Base-by-base conservation (phyloP, 2,113 vertebrate genomes). In the Nothocercus nigrocapillus region DNA sequence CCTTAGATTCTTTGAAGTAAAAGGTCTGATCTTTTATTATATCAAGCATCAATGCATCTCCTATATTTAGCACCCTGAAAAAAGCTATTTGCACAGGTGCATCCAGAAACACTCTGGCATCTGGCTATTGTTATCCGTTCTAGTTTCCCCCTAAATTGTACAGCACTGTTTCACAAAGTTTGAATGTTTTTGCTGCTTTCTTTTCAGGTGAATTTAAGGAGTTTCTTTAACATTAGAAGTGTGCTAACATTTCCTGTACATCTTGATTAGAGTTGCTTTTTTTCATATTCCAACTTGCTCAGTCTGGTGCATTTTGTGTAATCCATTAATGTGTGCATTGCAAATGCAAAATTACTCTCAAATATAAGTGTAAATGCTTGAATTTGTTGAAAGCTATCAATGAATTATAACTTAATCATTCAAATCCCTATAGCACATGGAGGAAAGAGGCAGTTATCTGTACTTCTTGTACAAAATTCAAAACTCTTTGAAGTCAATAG, bases 1-100 rank as follows among this genome's bases (percentile, higher is more conserved):
- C 32, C 49, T 73, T 58, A 34, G 42, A 87, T 81, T 89, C 93
- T 86, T 95, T 95, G 93, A 94, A 94, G 73, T 92, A 95, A 84
- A 94, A 92, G 85, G 73, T 88, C 93, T 93, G 69, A 61, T 92
- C 90, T 94, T 96, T 93, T 94, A 94, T 95, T 96, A 63, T 84
- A 83, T 63, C 82, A 79, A 44, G 49, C 7, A 59, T 92, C 83
- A 94, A 84, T 90, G 11, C 56, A 32, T 76, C 49, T 84, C 17
- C 95, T 96, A 90, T 96, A 90, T 94, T 96, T 97, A 96, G 88
- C 36, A 92, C 34, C 11, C 40, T 87, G 88, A 81, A 93, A 92
- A 83, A 95, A 73, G 1, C 6, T 62, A 51, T 76, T 92, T 90
- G 94, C 94, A 94, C 90, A 95, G 94, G 74, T 96, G 95, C 83